Evolutionary conservation across 2,797 vertebrate genomes (phyloP).

Genomic region (Eulemur mongoz): DNA sequence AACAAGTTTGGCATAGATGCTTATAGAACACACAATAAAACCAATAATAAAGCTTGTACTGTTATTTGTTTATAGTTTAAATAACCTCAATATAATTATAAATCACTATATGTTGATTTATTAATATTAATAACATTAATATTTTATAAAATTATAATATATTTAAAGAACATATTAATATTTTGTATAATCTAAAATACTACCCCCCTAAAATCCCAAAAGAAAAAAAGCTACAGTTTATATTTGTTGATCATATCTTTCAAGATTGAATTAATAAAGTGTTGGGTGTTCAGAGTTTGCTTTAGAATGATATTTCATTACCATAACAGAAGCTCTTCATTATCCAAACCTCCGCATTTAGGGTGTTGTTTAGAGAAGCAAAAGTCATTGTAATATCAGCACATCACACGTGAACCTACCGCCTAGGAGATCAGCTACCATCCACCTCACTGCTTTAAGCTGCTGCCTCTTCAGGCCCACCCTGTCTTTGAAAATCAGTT

Average conservation of each 20-base stretch:
- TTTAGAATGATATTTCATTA: background rate
- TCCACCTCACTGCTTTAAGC: background rate
- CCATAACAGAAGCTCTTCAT: background rate
- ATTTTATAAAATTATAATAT: background rate
- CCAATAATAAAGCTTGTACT: background rate
- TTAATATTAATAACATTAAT: background rate
- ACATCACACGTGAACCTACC: background rate
- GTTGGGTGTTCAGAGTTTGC: background rate
- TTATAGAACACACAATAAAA: background rate
- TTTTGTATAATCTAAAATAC: conserved; percentile 11
- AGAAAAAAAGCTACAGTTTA: background rate
- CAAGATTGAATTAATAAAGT: background rate
- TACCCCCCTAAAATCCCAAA: background rate
- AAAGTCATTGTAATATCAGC: background rate
- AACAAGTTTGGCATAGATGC: background rate
- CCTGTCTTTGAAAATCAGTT: background rate
- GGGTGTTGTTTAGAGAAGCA: background rate
- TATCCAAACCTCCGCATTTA: background rate
- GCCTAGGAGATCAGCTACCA: background rate
- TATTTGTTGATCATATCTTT: background rate
- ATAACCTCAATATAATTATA: background rate
- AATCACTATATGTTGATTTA: background rate
- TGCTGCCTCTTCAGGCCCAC: background rate
- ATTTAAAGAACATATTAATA: background rate
- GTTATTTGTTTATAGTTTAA: background rate